These are phyloP conservation scores for Blastobasis lacticolella DNA, from an alignment of 2,888 invertebrate genomes.

Conservation along the genomic window DNA sequence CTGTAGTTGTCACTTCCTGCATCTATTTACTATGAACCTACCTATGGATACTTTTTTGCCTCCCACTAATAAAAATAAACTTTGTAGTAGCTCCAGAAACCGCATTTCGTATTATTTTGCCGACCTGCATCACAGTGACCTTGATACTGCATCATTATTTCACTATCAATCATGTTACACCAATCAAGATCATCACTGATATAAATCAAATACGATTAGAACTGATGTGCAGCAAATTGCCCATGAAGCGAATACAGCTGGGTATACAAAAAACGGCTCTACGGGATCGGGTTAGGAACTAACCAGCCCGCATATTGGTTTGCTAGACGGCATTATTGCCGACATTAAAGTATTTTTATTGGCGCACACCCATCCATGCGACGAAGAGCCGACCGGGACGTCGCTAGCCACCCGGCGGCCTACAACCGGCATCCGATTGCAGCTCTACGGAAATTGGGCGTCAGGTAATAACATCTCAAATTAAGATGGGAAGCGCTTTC, in stretches of 20 bases:
- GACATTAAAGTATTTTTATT: conserved; percentile 17
- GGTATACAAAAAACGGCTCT: background rate
- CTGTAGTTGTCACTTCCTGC: too few relatives aligned
- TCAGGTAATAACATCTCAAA: conserved; percentile 49
- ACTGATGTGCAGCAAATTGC: conserved; percentile 19
- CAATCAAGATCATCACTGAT: conserved; percentile 31
- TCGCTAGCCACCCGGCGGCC: too few relatives aligned
- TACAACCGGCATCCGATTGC: too few relatives aligned
- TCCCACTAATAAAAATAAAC: too few relatives aligned
- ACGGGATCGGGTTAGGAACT: conserved; percentile 10
- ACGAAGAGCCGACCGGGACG: background rate
- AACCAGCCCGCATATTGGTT: conserved; percentile 11
- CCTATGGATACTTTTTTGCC: too few relatives aligned
- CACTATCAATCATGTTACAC: conserved; percentile 38
- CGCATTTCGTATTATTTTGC: conserved; percentile 37
- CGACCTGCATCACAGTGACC: conserved; percentile 43
- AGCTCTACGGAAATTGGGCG: conserved; percentile 30
- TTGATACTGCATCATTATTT: conserved; percentile 57
- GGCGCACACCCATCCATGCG: conserved; percentile 13
- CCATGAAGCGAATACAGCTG: conserved; percentile 12
- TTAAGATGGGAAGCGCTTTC: conserved; percentile 63
- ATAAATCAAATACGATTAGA: conserved; percentile 36
- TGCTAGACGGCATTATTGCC: conserved; percentile 13
- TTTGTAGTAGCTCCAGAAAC: conserved; percentile 22
- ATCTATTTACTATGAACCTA: too few relatives aligned